Conservation (phyloP, 2,888 invertebrate genomes). For the Nasonovia ribisnigri region DNA sequence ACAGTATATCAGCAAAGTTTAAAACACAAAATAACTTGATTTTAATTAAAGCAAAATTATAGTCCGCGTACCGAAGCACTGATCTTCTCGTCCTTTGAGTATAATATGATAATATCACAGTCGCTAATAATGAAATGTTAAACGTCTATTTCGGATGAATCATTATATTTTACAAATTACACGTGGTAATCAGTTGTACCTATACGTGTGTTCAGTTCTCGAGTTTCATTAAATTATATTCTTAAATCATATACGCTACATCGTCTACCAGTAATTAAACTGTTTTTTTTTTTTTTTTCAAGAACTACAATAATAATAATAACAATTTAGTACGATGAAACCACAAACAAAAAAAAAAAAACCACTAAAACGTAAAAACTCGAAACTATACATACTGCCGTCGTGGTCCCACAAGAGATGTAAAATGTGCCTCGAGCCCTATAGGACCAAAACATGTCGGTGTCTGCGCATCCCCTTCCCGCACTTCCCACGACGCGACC, state of each 20-base stretch:
- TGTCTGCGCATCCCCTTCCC: not conserved
- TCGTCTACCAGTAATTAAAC: not conserved
- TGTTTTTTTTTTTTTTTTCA: not conserved
- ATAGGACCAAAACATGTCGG: not conserved
- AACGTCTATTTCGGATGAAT: not conserved
- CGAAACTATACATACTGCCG: not conserved
- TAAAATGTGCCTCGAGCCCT: not conserved
- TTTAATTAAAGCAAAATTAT: slow-evolving; percentile 27
- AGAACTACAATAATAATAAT: not conserved
- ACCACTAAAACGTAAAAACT: not conserved
- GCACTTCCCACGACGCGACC: not conserved
- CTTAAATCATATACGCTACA: not conserved
- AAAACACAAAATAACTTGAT: not conserved
- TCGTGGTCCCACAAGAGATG: not conserved
- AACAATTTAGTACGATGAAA: not conserved
- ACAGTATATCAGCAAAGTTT: not conserved
- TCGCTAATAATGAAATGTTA: not conserved
- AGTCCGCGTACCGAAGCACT: not conserved
- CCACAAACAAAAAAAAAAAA: not conserved
- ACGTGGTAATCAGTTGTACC: not conserved
- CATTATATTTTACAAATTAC: not conserved
- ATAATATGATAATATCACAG: not conserved
- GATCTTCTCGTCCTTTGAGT: not conserved
- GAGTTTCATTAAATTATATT: not conserved
- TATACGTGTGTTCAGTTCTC: not conserved